phyloP scores from a whole-genome alignment of 53 echinoderm and acorn worm species.

The Temnopleurus reevesii region DNA sequence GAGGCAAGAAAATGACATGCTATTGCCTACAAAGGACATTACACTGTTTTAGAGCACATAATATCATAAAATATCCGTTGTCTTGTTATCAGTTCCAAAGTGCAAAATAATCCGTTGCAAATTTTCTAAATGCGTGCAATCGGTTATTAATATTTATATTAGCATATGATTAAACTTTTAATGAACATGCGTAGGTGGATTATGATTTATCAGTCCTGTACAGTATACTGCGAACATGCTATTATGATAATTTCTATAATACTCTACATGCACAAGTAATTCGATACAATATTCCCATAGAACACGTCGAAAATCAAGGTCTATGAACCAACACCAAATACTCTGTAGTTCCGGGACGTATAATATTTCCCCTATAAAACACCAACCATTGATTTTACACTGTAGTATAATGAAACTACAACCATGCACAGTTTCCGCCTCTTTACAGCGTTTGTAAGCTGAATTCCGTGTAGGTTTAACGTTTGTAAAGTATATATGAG shows the following conservation, averaged over 20 bases:
- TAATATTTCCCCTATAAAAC: background rate
- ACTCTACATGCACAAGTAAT: too few relatives aligned
- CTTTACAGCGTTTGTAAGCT: background rate
- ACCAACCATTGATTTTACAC: background rate
- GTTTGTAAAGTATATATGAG: background rate
- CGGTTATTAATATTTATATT: background rate
- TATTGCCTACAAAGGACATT: too few relatives aligned
- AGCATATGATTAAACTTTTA: background rate
- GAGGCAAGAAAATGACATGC: too few relatives aligned
- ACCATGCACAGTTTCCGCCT: background rate
- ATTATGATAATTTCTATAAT: too few relatives aligned
- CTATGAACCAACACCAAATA: background rate
- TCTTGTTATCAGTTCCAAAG: constrained; percentile 14
- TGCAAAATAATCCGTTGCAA: too few relatives aligned
- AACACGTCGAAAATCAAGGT: background rate
- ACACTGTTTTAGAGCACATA: too few relatives aligned
- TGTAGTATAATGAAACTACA: background rate
- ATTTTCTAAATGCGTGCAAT: too few relatives aligned
- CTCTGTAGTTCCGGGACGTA: background rate
- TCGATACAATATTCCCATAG: too few relatives aligned
- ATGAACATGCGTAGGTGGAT: background rate
- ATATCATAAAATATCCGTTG: too few relatives aligned
- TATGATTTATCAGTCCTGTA: background rate
- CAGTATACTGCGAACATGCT: background rate
- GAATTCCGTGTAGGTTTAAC: background rate